These are phyloP conservation scores for Vicugna pacos DNA, from an alignment of 2,113 vertebrate genomes.

Conservation along the genomic window DNA sequence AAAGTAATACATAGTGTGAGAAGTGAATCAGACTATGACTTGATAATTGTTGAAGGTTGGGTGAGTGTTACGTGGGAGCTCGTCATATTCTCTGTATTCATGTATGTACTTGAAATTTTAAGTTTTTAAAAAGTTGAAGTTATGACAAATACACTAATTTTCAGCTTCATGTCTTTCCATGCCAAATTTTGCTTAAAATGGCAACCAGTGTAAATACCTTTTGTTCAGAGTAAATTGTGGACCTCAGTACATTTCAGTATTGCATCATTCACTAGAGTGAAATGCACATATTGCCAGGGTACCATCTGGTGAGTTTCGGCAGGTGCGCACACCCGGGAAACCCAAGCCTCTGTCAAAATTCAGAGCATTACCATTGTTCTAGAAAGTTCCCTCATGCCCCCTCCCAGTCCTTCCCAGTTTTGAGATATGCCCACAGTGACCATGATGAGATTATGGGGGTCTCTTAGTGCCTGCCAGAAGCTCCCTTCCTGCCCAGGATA, in stretches of 20 bases:
- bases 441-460: accelerated
- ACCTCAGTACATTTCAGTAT: accelerated
- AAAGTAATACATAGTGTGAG: not conserved
- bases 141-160: not conserved
- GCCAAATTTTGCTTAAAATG: not conserved
- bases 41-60: not conserved
- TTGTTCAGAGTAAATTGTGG: not conserved
- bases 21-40: not conserved
- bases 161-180: not conserved
- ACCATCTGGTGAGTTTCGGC: not conserved
- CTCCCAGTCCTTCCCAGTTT: too few relatives aligned
- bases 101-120: not conserved
- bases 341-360: not conserved
- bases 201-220: not conserved
- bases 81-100: not conserved
- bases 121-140: not conserved
- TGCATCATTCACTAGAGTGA: not conserved
- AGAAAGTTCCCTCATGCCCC: not conserved
- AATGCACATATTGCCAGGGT: not conserved
- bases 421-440: not conserved
- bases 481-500: accelerated
- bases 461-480: not conserved
- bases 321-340: not conserved
- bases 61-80: not conserved
- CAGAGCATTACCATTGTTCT: not conserved